phyloP scores from a whole-genome alignment of 2,797 vertebrate species.

The Lacerta bilineata region DNA sequence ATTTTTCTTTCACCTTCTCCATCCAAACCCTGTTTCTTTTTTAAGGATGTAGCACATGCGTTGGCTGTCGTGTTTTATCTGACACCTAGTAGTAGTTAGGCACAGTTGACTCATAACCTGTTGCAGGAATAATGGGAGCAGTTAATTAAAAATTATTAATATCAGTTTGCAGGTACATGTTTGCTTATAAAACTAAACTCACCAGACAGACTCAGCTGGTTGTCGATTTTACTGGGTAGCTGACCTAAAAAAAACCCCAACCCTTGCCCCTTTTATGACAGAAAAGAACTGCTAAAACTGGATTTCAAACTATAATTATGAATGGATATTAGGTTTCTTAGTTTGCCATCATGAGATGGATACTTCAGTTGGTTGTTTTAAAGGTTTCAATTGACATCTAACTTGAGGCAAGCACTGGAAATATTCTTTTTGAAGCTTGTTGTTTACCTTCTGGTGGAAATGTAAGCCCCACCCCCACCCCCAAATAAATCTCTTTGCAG shows the following conservation, averaged over 20 bases:
- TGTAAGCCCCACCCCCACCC: not conserved
- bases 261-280: not conserved
- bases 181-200: not conserved
- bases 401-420: not conserved
- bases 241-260: not conserved
- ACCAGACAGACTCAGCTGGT: not conserved
- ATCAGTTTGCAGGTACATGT: not conserved
- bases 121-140: not conserved
- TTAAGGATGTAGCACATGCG: slow-evolving; percentile 12
- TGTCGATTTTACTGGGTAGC: slow-evolving; percentile 35
- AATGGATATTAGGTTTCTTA: not conserved
- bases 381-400: not conserved
- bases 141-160: not conserved
- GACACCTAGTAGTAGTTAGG: not conserved
- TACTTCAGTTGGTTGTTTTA: not conserved
- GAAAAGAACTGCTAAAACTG: not conserved
- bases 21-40: slow-evolving; percentile 34
- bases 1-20: slow-evolving; percentile 38
- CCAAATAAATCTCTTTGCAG: slow-evolving; percentile 19
- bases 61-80: not conserved
- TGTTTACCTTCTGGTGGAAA: not conserved
- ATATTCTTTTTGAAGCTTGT: not conserved
- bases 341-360: not conserved
- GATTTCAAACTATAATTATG: not conserved
- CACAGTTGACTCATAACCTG: not conserved